phyloP scores from a whole-genome alignment of 64 coral and sea anemone genomes.

The Platygyra sinensis region DNA sequence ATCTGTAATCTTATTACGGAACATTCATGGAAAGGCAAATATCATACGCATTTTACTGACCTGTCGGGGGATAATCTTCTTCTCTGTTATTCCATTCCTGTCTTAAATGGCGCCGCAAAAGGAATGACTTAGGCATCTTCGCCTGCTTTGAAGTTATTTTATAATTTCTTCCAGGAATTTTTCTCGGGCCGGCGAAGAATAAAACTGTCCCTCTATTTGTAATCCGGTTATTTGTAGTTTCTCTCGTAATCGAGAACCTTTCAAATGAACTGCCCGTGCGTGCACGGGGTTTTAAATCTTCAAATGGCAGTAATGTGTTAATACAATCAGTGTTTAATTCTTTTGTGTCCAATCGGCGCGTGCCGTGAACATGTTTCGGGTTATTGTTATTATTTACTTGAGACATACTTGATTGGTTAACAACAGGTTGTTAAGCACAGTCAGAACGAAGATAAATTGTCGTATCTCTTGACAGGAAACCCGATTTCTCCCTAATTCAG shows the following conservation, averaged over 20 bases:
- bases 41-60: background rate
- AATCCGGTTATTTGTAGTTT: background rate
- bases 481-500: no score
- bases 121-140: conserved; percentile 40
- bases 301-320: conserved; percentile 32
- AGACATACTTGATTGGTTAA: conserved; percentile 43
- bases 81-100: conserved; percentile 41
- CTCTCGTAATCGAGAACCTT: background rate
- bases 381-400: conserved; percentile 35
- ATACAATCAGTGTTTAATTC: conserved; percentile 30
- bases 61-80: background rate
- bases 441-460: background rate
- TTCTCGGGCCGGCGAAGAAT: background rate
- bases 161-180: background rate
- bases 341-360: conserved; percentile 26
- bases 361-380: conserved; percentile 9
- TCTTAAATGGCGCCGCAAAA: conserved; percentile 20
- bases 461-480: background rate
- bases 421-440: conserved; percentile 47
- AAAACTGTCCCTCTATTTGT: background rate
- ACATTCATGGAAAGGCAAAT: background rate
- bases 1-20: no score
- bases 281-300: background rate
- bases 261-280: conserved; percentile 24
- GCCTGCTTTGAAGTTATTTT: background rate